A percentile compares a stretch with the other conserved stretches of the same genome.
These are phyloP conservation scores for Gallinago media DNA, from an alignment of 2,113 vertebrate genomes.

Conservation along the genomic window DNA sequence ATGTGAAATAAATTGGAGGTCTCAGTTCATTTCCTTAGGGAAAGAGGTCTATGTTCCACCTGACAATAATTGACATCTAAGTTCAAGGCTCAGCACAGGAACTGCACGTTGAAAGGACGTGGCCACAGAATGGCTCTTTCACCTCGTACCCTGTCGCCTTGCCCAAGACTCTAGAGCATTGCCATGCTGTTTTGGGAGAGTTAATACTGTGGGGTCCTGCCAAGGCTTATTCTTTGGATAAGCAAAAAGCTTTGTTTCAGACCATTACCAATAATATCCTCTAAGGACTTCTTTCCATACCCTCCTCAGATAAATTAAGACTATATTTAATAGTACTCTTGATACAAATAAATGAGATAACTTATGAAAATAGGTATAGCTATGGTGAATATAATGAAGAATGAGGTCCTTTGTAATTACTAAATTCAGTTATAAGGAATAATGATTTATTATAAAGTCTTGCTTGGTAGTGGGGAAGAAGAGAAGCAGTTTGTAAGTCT, in stretches of 20 bases:
- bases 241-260: constrained; percentile 12
- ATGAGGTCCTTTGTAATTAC: constrained; percentile 1
- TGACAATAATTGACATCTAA: constrained; percentile 7
- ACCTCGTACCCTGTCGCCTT: accelerated
- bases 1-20: constrained; percentile 29
- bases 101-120: neutral
- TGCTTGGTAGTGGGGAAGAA: neutral
- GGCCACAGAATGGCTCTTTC: neutral
- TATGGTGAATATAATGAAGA: constrained; percentile 27
- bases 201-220: neutral
- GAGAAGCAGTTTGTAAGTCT: neutral
- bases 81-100: neutral
- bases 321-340: constrained; percentile 28
- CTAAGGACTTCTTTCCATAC: neutral
- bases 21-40: neutral
- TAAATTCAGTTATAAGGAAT: neutral
- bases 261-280: neutral
- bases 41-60: neutral
- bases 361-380: constrained; percentile 8
- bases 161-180: neutral
- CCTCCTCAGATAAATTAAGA: constrained; percentile 6
- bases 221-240: neutral
- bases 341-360: constrained; percentile 50
- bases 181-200: neutral
- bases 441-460: constrained; percentile 25